Evolutionary conservation across 2,888 invertebrate species (phyloP).

Genomic region (Lasiommata megera): DNA sequence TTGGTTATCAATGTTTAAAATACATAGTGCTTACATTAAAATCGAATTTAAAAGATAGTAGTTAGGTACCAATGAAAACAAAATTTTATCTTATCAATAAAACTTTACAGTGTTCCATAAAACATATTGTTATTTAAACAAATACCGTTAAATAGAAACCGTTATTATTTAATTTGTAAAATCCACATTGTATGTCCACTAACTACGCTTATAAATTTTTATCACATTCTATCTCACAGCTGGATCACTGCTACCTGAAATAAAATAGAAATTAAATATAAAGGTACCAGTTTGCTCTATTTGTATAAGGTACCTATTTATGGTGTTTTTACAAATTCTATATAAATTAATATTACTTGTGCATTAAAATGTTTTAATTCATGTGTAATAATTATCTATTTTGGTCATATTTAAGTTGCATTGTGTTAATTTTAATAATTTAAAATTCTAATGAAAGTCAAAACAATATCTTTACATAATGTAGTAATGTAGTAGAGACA

Average conservation of each 20-base stretch:
- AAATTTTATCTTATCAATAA: background rate
- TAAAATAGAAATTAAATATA: constrained; percentile 25
- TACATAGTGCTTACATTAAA: background rate
- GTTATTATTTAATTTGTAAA: constrained; percentile 21
- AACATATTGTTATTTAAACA: constrained; percentile 17
- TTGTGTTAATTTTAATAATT: too few relatives aligned
- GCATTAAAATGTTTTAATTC: too few relatives aligned
- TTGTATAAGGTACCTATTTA: background rate
- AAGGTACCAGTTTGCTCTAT: background rate
- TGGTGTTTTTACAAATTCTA: too few relatives aligned
- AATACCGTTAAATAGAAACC: constrained; percentile 19
- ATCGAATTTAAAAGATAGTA: background rate
- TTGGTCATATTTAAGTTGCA: too few relatives aligned
- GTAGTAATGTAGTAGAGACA: too few relatives aligned
- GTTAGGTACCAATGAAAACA: background rate
- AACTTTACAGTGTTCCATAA: background rate
- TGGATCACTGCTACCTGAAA: constrained; percentile 61
- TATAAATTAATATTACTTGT: too few relatives aligned
- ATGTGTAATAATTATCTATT: too few relatives aligned
- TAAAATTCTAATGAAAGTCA: too few relatives aligned
- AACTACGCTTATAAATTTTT: constrained; percentile 24
- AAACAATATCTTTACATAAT: too few relatives aligned
- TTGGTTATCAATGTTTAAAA: too few relatives aligned
- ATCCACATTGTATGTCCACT: constrained; percentile 23
- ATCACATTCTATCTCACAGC: constrained; percentile 41